Percentiles rank a stretch among this genome's conserved stretches.
phyloP scores from a whole-genome alignment of 2,888 invertebrate species.

The Amblyjoppa fuscipennis region DNA sequence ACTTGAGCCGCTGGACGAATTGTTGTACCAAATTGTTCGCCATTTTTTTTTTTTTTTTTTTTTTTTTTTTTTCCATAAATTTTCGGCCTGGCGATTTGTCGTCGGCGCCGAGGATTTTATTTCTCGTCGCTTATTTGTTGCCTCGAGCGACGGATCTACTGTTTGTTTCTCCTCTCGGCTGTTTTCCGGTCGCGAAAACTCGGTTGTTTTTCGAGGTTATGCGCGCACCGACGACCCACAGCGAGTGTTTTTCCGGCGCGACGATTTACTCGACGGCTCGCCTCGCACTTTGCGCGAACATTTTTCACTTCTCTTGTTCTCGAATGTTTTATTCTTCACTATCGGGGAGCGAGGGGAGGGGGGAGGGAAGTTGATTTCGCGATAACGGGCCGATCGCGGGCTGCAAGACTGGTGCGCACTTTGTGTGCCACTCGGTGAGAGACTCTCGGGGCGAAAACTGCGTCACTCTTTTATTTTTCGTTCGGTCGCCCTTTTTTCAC shows the following conservation, averaged over 20 bases:
- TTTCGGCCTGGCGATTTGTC: not conserved
- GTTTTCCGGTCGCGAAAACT: not conserved
- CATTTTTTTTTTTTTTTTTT: constrained; percentile 83
- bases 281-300: too few relatives aligned
- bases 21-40: constrained; percentile 89
- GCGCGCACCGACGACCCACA: not conserved
- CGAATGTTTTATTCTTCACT: too few relatives aligned
- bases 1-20: constrained; percentile 95
- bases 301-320: too few relatives aligned
- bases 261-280: too few relatives aligned
- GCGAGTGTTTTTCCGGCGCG: not conserved
- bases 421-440: too few relatives aligned
- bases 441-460: too few relatives aligned
- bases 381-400: too few relatives aligned
- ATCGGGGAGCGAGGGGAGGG: too few relatives aligned
- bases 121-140: not conserved
- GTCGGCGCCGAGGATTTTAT: constrained; percentile 20
- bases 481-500: too few relatives aligned
- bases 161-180: not conserved
- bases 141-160: not conserved
- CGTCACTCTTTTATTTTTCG: too few relatives aligned
- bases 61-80: not conserved
- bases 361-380: too few relatives aligned
- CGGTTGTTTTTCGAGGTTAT: constrained; percentile 17
- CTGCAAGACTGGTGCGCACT: too few relatives aligned